Conservation (phyloP, 2,888 invertebrate species). For the Heterodera filipjevi region DNA sequence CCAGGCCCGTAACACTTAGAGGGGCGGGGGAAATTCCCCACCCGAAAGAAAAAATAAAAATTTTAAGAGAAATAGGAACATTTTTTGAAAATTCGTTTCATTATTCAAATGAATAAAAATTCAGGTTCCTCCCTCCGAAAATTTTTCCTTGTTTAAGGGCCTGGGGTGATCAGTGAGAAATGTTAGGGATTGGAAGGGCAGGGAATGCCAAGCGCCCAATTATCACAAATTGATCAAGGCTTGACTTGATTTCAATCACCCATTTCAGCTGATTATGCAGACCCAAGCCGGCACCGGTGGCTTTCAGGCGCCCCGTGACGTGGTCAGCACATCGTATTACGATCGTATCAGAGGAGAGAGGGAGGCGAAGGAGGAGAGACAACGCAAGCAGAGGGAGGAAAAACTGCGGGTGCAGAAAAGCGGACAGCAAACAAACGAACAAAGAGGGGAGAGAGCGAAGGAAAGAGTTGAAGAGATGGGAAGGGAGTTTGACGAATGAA, state of each 20-base stretch:
- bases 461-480: not conserved
- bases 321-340: slow-evolving; percentile 53
- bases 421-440: not conserved
- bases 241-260: too few relatives aligned
- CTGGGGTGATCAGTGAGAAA: too few relatives aligned
- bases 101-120: too few relatives aligned
- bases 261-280: slow-evolving; percentile 50
- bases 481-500: not conserved
- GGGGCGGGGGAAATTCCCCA: too few relatives aligned
- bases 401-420: not conserved
- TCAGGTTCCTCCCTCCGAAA: too few relatives aligned
- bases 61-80: too few relatives aligned
- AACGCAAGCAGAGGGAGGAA: not conserved
- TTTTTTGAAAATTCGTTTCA: too few relatives aligned
- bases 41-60: not conserved
- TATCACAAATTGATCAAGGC: too few relatives aligned
- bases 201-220: too few relatives aligned
- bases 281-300: slow-evolving; percentile 57
- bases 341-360: slow-evolving; percentile 5
- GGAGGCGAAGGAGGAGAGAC: not conserved
- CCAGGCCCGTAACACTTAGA: too few relatives aligned
- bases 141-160: too few relatives aligned
- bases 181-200: too few relatives aligned
- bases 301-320: slow-evolving; percentile 55
- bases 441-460: not conserved